Base-by-base conservation (phyloP, 2,888 invertebrate species). In the Mayetiola destructor region DNA sequence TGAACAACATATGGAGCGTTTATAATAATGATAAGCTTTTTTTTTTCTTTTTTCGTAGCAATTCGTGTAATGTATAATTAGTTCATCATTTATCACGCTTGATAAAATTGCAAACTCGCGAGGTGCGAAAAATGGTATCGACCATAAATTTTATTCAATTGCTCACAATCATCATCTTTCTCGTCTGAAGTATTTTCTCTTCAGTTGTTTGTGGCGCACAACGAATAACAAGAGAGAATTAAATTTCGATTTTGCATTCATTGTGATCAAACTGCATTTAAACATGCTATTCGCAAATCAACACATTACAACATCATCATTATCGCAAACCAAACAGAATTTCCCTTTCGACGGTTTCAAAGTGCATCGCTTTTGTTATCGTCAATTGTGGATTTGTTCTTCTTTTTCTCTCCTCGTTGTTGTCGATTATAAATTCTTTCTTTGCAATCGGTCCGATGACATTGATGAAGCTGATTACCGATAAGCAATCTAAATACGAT, bases 271-370 rank as follows among this genome's bases (percentile, higher is more conserved):
- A 48, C 48, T 48, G 27, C 48, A 48, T 2, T 3, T 27, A 48
- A 48, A 48, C 48, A 48, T 48, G 48, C 48, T 48, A 48, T 27
- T n/a, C n/a, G n/a, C n/a, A n/a, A n/a, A n/a, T n/a, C 27, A 27
- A 48, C 27, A 48, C n/a, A 48, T 48, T 48, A 48, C 48, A 48
- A 27, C n/a, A n/a, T n/a, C n/a, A n/a, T n/a, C n/a, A n/a, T n/a
- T n/a, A n/a, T n/a, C n/a, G n/a, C n/a, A n/a, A n/a, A n/a, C n/a
- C n/a, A n/a, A n/a, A n/a, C 16, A 10, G 48, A 16, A n/a, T 48
- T 48, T 48, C 48, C 23, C 48, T 48, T 48, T 48, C 48, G 48
- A n/a, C n/a, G n/a, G n/a, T n/a, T n/a, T n/a, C n/a, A n/a, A n/a
- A 27, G 48, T 48, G 48, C 48, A 48, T 48, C 48, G 27, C 9